Conservation (phyloP, 1,140 invertebrate genomes). For the Drosophila takahashii region DNA sequence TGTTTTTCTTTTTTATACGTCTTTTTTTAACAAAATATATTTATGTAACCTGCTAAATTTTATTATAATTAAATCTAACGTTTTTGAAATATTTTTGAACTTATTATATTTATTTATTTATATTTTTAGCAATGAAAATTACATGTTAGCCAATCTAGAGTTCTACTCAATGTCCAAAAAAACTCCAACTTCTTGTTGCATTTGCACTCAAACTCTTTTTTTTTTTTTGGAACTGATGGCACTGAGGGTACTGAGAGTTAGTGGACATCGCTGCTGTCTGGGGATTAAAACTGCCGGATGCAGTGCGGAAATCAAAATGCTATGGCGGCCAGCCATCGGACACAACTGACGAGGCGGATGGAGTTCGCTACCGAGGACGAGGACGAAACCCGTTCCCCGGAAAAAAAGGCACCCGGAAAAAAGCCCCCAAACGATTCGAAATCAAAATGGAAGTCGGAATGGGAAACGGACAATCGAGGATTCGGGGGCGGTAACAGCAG, state of each 20-base stretch:
- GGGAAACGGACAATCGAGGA: constrained; percentile 26
- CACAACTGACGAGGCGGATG: constrained; percentile 50
- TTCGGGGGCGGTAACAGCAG: constrained; percentile 64
- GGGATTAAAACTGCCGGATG: constrained; percentile 79
- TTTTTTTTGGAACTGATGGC: not conserved
- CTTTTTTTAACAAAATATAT: not conserved
- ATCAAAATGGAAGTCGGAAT: constrained; percentile 44
- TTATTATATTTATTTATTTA: too few species aligned
- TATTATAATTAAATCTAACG: too few species aligned
- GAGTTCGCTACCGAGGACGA: constrained; percentile 9
- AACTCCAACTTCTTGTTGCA: constrained; percentile 11
- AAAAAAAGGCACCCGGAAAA: constrained; percentile 2
- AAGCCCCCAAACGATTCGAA: constrained; percentile 30
- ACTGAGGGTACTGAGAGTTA: constrained; percentile 9
- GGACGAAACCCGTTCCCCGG: not conserved
- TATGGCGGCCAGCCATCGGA: constrained; percentile 59
- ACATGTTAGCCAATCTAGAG: not conserved
- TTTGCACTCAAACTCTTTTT: constrained; percentile 36
- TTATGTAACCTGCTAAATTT: too few species aligned
- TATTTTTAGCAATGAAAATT: not conserved
- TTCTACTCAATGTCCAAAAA: not conserved
- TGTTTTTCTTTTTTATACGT: not conserved
- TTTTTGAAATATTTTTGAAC: too few species aligned
- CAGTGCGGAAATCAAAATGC: constrained; percentile 80
- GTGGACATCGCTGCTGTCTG: constrained; percentile 36